Conservation (phyloP, 1,140 invertebrate genomes). For the Trachelipus rathkii region DNA sequence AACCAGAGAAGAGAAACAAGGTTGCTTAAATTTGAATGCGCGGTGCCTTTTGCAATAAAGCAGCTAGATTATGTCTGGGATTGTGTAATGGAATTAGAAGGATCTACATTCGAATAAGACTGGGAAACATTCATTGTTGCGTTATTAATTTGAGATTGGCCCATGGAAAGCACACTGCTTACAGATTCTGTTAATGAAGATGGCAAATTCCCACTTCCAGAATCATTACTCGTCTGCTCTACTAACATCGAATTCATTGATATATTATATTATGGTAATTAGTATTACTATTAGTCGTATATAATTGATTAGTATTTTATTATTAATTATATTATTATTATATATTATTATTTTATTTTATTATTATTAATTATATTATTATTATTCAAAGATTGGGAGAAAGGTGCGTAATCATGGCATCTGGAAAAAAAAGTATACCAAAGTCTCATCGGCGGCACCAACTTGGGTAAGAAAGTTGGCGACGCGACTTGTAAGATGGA, state of each 20-base stretch:
- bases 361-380: too few species aligned
- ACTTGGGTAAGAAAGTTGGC: too few species aligned
- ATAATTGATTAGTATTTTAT: too few species aligned
- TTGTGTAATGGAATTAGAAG: not conserved
- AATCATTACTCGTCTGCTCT: not conserved
- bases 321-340: too few species aligned
- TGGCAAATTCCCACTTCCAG: not conserved
- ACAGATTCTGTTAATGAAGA: not conserved
- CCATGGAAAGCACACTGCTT: not conserved
- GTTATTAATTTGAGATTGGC: not conserved
- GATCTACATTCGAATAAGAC: not conserved
- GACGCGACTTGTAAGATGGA: too few species aligned
- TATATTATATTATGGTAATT: too few species aligned
- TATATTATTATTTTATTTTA: too few species aligned
- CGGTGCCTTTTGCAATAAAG: not conserved
- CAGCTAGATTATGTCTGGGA: not conserved
- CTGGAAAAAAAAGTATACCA: too few species aligned
- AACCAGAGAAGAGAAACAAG: not conserved
- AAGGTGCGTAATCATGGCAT: too few species aligned
- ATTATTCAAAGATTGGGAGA: too few species aligned
- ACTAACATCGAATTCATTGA: not conserved
- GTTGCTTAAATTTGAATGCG: not conserved
- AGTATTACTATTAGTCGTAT: too few species aligned
- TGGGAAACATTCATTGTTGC: not conserved
- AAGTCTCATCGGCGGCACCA: too few species aligned